Percentiles rank a stretch among this genome's conserved stretches.
phyloP scores from a whole-genome alignment of 2,888 invertebrate genomes.

The Polymixis flavicincta region DNA sequence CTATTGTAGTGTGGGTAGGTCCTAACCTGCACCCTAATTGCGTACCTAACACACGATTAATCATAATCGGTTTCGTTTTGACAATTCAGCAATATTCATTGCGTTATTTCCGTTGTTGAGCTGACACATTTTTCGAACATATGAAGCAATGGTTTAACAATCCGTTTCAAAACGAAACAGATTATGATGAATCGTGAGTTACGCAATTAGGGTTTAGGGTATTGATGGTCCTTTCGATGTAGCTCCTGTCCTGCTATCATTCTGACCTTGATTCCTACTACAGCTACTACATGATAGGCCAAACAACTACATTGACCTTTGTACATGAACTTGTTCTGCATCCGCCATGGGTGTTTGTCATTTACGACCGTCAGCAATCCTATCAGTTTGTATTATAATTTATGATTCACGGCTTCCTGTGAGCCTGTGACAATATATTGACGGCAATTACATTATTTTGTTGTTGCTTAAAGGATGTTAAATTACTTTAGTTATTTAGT shows the following conservation, averaged over 20 bases:
- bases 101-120: too few relatives aligned
- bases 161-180: too few relatives aligned
- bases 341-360: conserved; percentile 42
- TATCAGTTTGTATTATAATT: conserved; percentile 45
- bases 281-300: conserved; percentile 3
- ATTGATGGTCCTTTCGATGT: not conserved
- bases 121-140: too few relatives aligned
- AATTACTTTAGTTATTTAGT: not conserved
- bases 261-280: conserved; percentile 41
- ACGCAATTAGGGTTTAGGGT: too few relatives aligned
- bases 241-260: conserved; percentile 3
- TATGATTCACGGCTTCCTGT: conserved; percentile 42
- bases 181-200: too few relatives aligned
- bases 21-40: too few relatives aligned
- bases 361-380: conserved; percentile 33
- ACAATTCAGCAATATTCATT: too few relatives aligned
- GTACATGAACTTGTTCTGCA: conserved; percentile 50
- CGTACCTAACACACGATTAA: too few relatives aligned
- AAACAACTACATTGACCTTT: conserved; percentile 39
- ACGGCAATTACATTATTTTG: conserved; percentile 1
- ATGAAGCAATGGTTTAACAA: too few relatives aligned
- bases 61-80: too few relatives aligned
- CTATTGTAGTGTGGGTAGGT: not conserved
- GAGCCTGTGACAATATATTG: conserved; percentile 15
- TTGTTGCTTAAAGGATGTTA: not conserved